Percentiles rank a stretch among this genome's conserved stretches.
Evolutionary conservation across 2,797 vertebrate genomes (phyloP).

Genomic region (Erithacus rubecula): DNA sequence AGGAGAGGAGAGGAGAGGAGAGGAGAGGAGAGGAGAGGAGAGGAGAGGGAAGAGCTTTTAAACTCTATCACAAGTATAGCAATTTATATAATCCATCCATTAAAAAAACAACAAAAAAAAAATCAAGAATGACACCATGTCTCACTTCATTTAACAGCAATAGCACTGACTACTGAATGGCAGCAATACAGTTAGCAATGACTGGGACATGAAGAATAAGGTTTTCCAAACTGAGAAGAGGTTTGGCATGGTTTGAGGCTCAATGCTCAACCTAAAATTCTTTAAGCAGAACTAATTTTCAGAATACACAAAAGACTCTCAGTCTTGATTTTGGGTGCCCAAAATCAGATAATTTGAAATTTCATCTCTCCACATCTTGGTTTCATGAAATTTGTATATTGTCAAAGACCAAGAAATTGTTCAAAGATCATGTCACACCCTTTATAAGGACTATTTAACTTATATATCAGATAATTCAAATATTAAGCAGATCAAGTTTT

Average conservation of each 20-base stretch:
- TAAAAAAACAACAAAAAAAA: neutral
- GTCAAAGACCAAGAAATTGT: neutral
- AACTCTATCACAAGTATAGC: neutral
- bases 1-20: too few relatives aligned
- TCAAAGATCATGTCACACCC: neutral
- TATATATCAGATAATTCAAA: neutral
- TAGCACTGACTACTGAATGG: neutral
- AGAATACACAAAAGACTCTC: neutral
- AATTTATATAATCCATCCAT: neutral
- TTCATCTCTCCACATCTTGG: neutral
- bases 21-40: too few relatives aligned
- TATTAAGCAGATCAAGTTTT: neutral
- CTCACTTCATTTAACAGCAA: neutral
- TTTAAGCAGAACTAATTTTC: neutral
- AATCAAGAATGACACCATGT: neutral
- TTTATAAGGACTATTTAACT: neutral
- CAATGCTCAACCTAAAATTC: neutral
- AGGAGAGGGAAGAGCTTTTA: neutral
- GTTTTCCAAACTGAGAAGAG: neutral
- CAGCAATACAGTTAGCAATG: neutral
- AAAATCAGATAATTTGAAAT: neutral
- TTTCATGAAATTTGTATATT: neutral
- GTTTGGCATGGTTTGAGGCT: neutral
- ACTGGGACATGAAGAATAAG: neutral
- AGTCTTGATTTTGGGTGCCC: neutral